Evolutionary conservation across 1,140 invertebrate species (phyloP), one percentile per base, ranked within the genome.

Genomic region (Dendroctonus ponderosae): DNA sequence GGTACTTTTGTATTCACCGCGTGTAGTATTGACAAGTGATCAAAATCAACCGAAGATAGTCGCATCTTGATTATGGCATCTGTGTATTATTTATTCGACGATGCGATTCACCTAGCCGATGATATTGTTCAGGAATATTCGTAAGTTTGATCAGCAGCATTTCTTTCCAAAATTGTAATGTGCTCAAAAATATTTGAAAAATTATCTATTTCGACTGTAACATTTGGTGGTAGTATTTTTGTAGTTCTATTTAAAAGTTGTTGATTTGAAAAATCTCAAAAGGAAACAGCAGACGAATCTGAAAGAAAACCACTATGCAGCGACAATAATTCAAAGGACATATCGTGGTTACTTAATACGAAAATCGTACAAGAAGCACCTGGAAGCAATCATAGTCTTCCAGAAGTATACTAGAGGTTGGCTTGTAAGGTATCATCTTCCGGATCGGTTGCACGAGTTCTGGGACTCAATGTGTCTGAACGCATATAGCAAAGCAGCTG

Each of bases 331-430:
- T 5, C 72, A 73, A 56, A 59, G 54, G 38, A 40, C 53, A 8
- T 73, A 52, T 26, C 43, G 70, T 11, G 65, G 66, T 14, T 67
- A 68, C 49, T 3, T 40, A 3, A 62, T 59, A 1, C 42, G 68
- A 26, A 54, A 63, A 44, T 2, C 26, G 12, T 60, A 70, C n/a
- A 57, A 62, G 41, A 63, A 62, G 15, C 38, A 51, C 39, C 8
- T 67, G 12, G 8, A 41, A 11, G 62, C 67, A 26, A 63, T 60
- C 8, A 66, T 59, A n/a, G 46, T 51, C 7, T 64, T 73, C 40
- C 70, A 73, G 54, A 70, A 65, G 66, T 62, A 58, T 42, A 59
- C 61, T 7, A 67, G 70, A 60, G 72, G 72, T 26, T 73, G 70
- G 70, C 52, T 73, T 15, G 53, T 63, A 14, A 49, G 72, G 52